Base-by-base conservation (phyloP, 2,888 invertebrate species). In the Neoascia interrupta region DNA sequence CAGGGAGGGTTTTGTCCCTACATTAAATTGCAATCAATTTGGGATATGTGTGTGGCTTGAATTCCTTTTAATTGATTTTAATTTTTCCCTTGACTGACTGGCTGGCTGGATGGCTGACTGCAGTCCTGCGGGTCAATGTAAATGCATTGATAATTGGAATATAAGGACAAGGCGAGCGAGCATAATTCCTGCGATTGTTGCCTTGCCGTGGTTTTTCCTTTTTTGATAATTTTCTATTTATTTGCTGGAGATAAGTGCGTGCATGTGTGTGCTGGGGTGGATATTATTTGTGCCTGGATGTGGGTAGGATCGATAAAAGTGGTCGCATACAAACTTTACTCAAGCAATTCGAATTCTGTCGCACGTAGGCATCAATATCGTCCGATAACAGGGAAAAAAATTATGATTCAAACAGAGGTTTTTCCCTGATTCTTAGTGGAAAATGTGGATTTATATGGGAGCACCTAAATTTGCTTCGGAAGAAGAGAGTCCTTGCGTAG, bases 61-160 rank as follows among this genome's bases (percentile, higher is more conserved):
- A 64, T 68, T 68, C 56, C 61, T 73, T 66, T 79, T 60, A 79
- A 79, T 79, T 79, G 73, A 68, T 79, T 73, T 79, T 66, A 79
- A 79, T 79, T 79, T 61, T 56, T 73, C 47, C 66, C 36, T 61
- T 47, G 45, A 64, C 53, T 61, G 54, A 15, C 53, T 51, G 54
- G 23, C 51, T 34, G 26, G 5, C 26, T 5, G 31, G 49, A 47
- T 21, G 58, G 16, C 43, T 58, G 26, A 8, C 13, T 54, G 61
- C 43, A 75, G 56, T 75, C 63, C 70, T 75, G 75, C 75, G 69
- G 75, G 75, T 63, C 56, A 47, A 15, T 43, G 41, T 31, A 75
- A 75, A 75, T 69, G 69, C 61, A 69, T 69, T 45, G 54, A 47
- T 69, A 75, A 75, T 75, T 63, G 56, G 56, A 69, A 63, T 37